Evolutionary conservation across 2,113 vertebrate genomes (phyloP).

Genomic region (Chiloscyllium plagiosum): DNA sequence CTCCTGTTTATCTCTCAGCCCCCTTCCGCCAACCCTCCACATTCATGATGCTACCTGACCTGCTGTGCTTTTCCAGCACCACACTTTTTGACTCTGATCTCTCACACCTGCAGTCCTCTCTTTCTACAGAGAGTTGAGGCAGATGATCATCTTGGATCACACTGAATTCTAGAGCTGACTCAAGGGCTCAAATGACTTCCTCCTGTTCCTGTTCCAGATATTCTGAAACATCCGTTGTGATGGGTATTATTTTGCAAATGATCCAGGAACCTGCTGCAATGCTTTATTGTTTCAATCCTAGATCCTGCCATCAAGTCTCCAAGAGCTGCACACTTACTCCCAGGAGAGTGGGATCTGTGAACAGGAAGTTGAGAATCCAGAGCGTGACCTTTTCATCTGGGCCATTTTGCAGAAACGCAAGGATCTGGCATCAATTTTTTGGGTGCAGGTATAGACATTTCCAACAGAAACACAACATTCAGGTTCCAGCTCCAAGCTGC

Average conservation of each 20-base stretch:
- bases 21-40: too few relatives aligned
- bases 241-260: background rate
- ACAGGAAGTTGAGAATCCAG: conserved; percentile 50
- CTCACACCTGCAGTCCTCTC: too few relatives aligned
- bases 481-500: background rate
- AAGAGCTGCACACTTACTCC: background rate
- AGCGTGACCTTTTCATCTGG: conserved; percentile 87
- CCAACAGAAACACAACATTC: background rate
- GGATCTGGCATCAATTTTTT: conserved; percentile 81
- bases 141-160: background rate
- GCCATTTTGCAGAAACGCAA: conserved; percentile 78
- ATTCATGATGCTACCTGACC: too few relatives aligned
- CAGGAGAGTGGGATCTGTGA: background rate
- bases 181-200: background rate
- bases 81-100: too few relatives aligned
- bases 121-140: background rate
- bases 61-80: too few relatives aligned
- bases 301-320: background rate
- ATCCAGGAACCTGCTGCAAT: background rate
- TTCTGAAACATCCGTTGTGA: background rate
- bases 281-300: background rate
- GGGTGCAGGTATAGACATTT: conserved; percentile 72
- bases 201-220: background rate
- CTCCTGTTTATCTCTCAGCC: too few relatives aligned
- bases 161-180: background rate